Evolutionary conservation across 2,113 vertebrate genomes (phyloP), one percentile per base, ranked within the genome.

Genomic region (Callopanchax toddi): DNA sequence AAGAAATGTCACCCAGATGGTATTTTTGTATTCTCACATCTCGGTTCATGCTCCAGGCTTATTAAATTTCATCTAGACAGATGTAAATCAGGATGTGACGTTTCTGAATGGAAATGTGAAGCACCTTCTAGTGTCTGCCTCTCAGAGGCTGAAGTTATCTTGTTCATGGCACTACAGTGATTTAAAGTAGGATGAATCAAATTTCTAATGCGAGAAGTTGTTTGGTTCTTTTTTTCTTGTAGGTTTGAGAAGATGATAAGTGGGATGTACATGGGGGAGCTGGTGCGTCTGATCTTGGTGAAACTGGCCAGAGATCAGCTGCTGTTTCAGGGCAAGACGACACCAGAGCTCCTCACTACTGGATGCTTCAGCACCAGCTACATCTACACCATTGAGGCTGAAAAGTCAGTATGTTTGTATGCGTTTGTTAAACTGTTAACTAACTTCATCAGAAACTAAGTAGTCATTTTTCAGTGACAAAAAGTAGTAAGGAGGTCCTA

Each of bases 191-290:
- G 13, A 11, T 52, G 2, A 52, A 4, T 39, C 20, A 2, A 4
- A 11, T 8, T 21, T 22, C 11, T 20, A 9, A 13, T 46, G 1
- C 17, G 6, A 8, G 13, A 32, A 5, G 4, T 11, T 15, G 9
- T 44, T 22, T 43, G 20, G 2, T 42, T 49, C 39, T 3, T 34
- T 18, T 78, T 1, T 68, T 6, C 45, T 22, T 1, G n/a, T 83
- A 99, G 97, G 62, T 99, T 98, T 87, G 97, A 99, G 90, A 99
- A 99, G 93, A 98, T 99, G 97, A 97, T 99, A 83, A 97, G 97
- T 0, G 97, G 97, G 3, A 92, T 99, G 95, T 99, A 99, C 90
- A 95, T 98, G 95, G 97, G 97, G 0, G 97, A 99, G 79, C 88
- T 99, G 69, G 97, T 99, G 58, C 90, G 97, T 4, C 93, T 99